These are phyloP conservation scores for Sycophaga agraensis DNA, from an alignment of 1,140 invertebrate genomes.

Conservation along the genomic window DNA sequence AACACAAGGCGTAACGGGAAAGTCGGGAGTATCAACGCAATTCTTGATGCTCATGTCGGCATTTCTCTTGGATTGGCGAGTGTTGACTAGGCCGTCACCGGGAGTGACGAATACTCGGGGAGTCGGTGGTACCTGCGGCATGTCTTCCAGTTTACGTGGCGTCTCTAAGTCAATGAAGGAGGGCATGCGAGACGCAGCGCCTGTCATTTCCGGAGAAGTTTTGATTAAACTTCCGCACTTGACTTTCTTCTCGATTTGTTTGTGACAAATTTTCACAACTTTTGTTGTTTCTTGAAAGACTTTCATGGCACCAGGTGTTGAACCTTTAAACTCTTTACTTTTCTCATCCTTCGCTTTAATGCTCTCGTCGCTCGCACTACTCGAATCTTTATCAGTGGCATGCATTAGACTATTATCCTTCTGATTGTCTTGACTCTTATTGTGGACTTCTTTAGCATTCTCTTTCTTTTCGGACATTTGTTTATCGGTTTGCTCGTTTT, in stretches of 20 bases:
- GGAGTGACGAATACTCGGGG: conserved; percentile 48
- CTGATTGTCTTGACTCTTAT: not conserved
- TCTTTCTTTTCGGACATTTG: too few species aligned
- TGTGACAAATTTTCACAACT: too few species aligned
- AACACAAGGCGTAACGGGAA: conserved; percentile 50
- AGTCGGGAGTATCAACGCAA: conserved; percentile 49
- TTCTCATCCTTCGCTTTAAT: not conserved
- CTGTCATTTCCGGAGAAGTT: conserved; percentile 26
- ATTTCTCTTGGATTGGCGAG: conserved; percentile 31
- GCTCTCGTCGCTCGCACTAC: too few species aligned
- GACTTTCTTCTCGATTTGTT: too few species aligned
- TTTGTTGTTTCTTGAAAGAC: too few species aligned
- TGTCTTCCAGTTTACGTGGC: conserved; percentile 44
- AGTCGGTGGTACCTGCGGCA: conserved; percentile 45
- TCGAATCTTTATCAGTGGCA: too few species aligned
- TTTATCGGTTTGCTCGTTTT: not conserved
- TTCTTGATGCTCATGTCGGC: conserved; percentile 43
- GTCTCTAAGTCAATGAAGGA: not conserved
- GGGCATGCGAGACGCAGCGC: not conserved
- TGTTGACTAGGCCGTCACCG: conserved; percentile 37
- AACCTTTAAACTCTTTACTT: not conserved
- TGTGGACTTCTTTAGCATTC: not conserved
- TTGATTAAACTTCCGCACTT: conserved; percentile 23
- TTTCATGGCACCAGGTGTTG: too few species aligned
- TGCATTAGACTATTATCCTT: not conserved